Percentiles rank a stretch among this genome's conserved stretches.
phyloP scores from a whole-genome alignment of 1,140 invertebrate species.

The Zaprionus inermis region DNA sequence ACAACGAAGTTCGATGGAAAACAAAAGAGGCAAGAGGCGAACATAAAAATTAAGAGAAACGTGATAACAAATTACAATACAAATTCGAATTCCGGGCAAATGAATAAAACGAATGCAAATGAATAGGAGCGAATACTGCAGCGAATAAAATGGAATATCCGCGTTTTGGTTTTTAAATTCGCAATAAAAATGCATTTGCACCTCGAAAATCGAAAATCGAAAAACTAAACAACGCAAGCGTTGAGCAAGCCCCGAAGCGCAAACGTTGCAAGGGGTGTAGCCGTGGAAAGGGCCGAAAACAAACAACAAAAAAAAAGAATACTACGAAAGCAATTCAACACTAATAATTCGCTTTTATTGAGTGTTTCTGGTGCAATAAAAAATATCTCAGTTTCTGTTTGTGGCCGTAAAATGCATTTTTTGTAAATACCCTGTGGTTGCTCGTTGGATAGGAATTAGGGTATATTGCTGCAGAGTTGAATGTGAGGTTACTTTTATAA shows the following conservation, averaged over 20 bases:
- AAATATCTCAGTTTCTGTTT: slow-evolving; percentile 58
- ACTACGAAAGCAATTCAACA: slow-evolving; percentile 57
- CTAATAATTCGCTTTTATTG: slow-evolving; percentile 83
- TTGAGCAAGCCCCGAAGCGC: not conserved
- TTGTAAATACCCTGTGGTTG: slow-evolving; percentile 22
- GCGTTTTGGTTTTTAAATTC: slow-evolving; percentile 53
- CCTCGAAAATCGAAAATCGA: slow-evolving; percentile 24
- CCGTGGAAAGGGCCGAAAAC: slow-evolving; percentile 17
- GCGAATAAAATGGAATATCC: slow-evolving; percentile 25
- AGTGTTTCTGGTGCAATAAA: slow-evolving; percentile 81
- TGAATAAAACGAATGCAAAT: slow-evolving; percentile 26
- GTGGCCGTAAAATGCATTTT: slow-evolving; percentile 63
- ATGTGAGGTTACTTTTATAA: not conserved
- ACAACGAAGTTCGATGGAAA: slow-evolving; percentile 7
- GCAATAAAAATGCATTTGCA: slow-evolving; percentile 72
- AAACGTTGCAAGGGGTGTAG: not conserved
- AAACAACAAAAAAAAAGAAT: slow-evolving; percentile 4
- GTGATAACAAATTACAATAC: slow-evolving; percentile 21
- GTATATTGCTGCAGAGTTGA: not conserved
- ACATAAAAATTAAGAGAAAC: slow-evolving; percentile 19
- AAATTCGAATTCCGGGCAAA: slow-evolving; percentile 4
- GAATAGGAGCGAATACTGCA: not conserved
- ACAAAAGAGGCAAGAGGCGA: slow-evolving; percentile 1
- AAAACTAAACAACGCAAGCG: slow-evolving; percentile 25
- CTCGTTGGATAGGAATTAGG: not conserved